These are phyloP conservation scores for Vidua macroura DNA, from an alignment of 2,113 vertebrate genomes.

Conservation along the genomic window DNA sequence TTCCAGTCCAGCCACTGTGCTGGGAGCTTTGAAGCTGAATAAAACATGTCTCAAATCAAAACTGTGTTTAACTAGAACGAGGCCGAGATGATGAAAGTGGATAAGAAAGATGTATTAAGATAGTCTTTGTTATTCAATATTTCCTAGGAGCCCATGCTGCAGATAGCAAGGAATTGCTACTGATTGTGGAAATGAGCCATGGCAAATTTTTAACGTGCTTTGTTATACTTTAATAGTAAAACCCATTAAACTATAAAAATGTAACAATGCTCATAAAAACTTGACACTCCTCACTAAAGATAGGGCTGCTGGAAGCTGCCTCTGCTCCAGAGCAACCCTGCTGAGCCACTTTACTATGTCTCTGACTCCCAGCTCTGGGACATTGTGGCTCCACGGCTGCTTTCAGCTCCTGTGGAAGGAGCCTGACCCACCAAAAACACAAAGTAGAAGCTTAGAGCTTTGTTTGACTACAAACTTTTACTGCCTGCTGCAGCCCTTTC, in stretches of 20 bases:
- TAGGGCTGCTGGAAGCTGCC: slow-evolving; percentile 11
- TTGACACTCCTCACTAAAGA: slow-evolving; percentile 43
- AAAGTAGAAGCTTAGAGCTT: slow-evolving; percentile 3
- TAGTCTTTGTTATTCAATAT: slow-evolving; percentile 17
- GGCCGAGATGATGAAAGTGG: neutral
- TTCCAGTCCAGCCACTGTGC: neutral
- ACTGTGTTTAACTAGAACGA: slow-evolving; percentile 7
- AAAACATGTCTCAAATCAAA: neutral
- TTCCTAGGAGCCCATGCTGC: neutral
- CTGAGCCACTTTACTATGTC: slow-evolving; percentile 50
- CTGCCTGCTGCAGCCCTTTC: slow-evolving; percentile 13
- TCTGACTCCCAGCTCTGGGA: slow-evolving; percentile 46
- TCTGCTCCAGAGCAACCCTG: neutral
- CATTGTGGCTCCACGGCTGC: slow-evolving; percentile 16
- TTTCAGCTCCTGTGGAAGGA: slow-evolving; percentile 26
- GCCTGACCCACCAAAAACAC: slow-evolving; percentile 12
- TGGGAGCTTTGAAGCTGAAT: neutral
- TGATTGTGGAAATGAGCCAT: slow-evolving; percentile 26
- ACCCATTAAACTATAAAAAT: slow-evolving; percentile 62
- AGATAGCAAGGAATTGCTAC: slow-evolving; percentile 36
- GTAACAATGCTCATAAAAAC: slow-evolving; percentile 55
- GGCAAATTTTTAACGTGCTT: slow-evolving; percentile 42
- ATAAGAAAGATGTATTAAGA: slow-evolving; percentile 16
- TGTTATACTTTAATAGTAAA: slow-evolving; percentile 57
- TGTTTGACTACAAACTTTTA: slow-evolving; percentile 46